Evolutionary conservation across 2,888 invertebrate genomes (phyloP), one percentile per base, ranked within the genome.

Genomic region (Apamea sordens): DNA sequence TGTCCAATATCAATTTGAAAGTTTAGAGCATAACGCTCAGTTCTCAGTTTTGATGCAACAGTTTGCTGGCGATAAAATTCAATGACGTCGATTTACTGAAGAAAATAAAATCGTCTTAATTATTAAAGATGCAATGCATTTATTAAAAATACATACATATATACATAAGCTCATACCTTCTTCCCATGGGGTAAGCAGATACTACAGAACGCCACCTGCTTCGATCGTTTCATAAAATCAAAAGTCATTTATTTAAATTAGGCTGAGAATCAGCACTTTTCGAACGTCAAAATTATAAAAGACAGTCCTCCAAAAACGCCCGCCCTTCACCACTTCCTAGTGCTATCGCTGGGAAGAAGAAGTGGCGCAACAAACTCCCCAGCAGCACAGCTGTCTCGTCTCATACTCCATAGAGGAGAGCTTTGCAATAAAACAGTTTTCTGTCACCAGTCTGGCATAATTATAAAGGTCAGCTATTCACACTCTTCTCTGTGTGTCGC

Each of bases 1-100:
- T 74, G 47, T 79, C 56, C 61, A 76, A 79, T 79, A 76, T 82
- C 65, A 82, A 79, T 67, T 77, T 71, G 32, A 76, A 77, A 77
- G 77, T 77, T 77, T 65, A 32, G 15, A 73, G 36, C 47, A 2
- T 28, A 24, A 28, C 6, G 59, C 18, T 76, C 61, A 68, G 68
- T 74, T 80, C 68, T 72, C 47, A 41, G 28, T 4, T 64, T 74
- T 44, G 18, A 59, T 56, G 32, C 36, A 59, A n/a, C 41, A 13
- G 44, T 72, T 74, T 72, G 3, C 28, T 75, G 18, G n/a, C 4
- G 2, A 32, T 65, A 18, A 50, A 63, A 67, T 64, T 50, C 21
- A 13, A 50, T 67, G 28, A 71, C 36, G 6, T 56, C 13, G 2
- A 56, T 47, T 63, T 24, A 53, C 53, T 32, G 6, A 59, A n/a